Percentiles rank a stretch among this genome's conserved stretches.
Evolutionary conservation across 2,888 invertebrate species (phyloP).

Genomic region (Schrankia costaestrigalis): DNA sequence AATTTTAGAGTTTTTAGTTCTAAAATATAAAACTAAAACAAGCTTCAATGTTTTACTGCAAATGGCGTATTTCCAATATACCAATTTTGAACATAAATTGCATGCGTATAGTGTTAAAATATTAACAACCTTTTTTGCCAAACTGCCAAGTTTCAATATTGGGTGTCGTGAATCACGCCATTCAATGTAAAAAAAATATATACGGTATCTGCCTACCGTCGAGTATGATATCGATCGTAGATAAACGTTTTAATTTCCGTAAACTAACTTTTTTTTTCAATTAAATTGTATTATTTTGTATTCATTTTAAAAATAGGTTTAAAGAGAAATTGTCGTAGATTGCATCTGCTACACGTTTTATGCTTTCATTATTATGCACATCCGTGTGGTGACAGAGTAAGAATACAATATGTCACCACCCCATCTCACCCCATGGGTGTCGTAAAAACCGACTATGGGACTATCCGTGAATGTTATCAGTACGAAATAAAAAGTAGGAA

Average conservation of each 20-base stretch:
- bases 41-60: too few relatives aligned
- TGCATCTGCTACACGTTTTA: too few relatives aligned
- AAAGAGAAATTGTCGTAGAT: too few relatives aligned
- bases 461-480: too few relatives aligned
- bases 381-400: too few relatives aligned
- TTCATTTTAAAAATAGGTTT: background rate
- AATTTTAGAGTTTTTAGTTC: too few relatives aligned
- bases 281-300: constrained; percentile 10
- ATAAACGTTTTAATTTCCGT: constrained; percentile 8
- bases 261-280: constrained; percentile 13
- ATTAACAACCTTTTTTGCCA: constrained; percentile 7
- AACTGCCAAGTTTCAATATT: constrained; percentile 17
- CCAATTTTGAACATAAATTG: constrained; percentile 5
- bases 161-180: constrained; percentile 10
- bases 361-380: background rate
- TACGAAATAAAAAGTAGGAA: too few relatives aligned
- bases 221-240: constrained; percentile 7
- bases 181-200: constrained; percentile 8
- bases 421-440: too few relatives aligned
- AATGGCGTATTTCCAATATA: constrained; percentile 2
- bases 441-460: too few relatives aligned
- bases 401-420: too few relatives aligned
- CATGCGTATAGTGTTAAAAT: constrained; percentile 7
- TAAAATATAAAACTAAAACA: too few relatives aligned
- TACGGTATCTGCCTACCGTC: constrained; percentile 7